Conservation (phyloP, 2,888 invertebrate species). For the Phrixothrix hirtus region DNA sequence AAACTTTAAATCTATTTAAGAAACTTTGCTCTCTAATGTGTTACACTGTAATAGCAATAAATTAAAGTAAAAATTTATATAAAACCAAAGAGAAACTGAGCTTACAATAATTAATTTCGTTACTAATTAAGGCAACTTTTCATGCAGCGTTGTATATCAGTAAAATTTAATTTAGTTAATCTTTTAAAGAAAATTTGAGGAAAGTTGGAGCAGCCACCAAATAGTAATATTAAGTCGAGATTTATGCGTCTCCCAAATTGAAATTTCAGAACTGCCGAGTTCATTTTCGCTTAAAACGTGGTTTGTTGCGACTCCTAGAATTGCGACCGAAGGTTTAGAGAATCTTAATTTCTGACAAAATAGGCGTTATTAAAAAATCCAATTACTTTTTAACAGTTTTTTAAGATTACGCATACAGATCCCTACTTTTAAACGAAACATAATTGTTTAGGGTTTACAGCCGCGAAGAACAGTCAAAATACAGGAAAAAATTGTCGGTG, state of each 20-base stretch:
- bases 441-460: no score
- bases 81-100: no score
- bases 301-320: conserved; percentile 42
- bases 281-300: conserved; percentile 41
- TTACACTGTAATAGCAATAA: no score
- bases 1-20: no score
- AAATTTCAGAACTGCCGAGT: conserved; percentile 43
- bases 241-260: conserved; percentile 47
- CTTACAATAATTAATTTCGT: conserved; percentile 37
- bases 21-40: no score
- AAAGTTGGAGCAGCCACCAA: conserved; percentile 32
- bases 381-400: conserved; percentile 20
- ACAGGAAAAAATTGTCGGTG: neutral
- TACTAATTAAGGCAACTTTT: conserved; percentile 39
- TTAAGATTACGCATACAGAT: conserved; percentile 5
- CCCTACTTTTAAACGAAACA: neutral
- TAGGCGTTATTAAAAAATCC: conserved; percentile 19
- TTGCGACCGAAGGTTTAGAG: conserved; percentile 16
- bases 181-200: conserved; percentile 40
- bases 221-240: conserved; percentile 48
- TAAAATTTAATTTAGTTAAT: conserved; percentile 45
- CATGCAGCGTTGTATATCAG: conserved; percentile 37
- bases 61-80: no score
- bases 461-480: neutral
- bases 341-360: conserved; percentile 20